Evolutionary conservation across 1,140 invertebrate species (phyloP).

Genomic region (Scaptomyza pallida): DNA sequence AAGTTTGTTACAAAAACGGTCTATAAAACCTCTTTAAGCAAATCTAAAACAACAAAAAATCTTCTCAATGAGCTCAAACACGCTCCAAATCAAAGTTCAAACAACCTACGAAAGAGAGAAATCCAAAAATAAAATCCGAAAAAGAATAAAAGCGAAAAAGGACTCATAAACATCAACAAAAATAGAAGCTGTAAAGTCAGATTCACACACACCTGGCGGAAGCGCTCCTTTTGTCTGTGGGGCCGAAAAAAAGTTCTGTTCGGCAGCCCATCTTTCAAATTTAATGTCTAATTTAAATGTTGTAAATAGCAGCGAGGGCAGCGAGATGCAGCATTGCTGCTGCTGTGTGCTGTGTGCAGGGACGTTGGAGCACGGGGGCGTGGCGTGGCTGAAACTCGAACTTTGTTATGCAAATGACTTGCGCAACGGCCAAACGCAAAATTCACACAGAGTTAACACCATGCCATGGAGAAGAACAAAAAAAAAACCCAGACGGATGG

Average conservation of each 20-base stretch:
- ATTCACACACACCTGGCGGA: conserved; percentile 53
- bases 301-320: conserved; percentile 67
- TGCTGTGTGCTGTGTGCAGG: no score
- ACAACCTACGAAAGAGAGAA: not conserved
- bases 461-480: conserved; percentile 39
- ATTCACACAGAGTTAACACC: conserved; percentile 76
- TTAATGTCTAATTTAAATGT: conserved; percentile 83
- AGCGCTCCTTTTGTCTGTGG: not conserved
- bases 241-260: conserved; percentile 60
- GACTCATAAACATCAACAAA: conserved; percentile 27
- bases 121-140: conserved; percentile 39
- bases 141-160: conserved; percentile 14
- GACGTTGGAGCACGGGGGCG: no score
- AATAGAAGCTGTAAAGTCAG: not conserved
- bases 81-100: not conserved
- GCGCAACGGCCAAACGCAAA: conserved; percentile 47
- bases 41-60: not conserved
- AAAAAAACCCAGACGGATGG: conserved; percentile 39
- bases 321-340: conserved; percentile 10
- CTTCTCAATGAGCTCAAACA: not conserved
- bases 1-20: no score
- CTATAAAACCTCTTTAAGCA: not conserved
- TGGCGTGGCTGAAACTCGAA: conserved; percentile 26
- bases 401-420: conserved; percentile 81
- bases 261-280: conserved; percentile 79